These are phyloP conservation scores for Mythimna albipuncta DNA, from an alignment of 2,888 invertebrate genomes.

Conservation along the genomic window DNA sequence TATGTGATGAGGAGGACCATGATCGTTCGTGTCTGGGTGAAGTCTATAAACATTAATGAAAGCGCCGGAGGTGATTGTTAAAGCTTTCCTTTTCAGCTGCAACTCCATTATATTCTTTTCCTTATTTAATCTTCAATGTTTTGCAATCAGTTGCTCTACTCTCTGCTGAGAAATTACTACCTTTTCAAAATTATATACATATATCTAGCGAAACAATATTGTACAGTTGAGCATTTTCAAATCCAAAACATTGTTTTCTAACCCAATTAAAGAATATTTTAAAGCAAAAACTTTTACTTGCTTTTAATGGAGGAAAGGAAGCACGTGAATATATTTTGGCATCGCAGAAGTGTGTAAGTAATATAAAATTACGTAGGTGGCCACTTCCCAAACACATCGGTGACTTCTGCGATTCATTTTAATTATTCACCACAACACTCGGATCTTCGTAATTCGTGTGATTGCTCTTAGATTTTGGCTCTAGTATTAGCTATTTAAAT, in stretches of 20 bases:
- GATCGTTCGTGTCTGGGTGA: background rate
- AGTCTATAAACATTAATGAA: background rate
- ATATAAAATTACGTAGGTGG: slow-evolving; percentile 37
- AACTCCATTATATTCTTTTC: background rate
- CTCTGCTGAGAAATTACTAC: background rate
- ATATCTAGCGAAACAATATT: background rate
- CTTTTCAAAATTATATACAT: background rate
- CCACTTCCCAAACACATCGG: slow-evolving; percentile 34
- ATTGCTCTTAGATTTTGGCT: slow-evolving; percentile 36
- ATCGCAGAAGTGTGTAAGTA: slow-evolving; percentile 24
- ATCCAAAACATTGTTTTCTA: background rate
- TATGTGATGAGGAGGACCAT: too few relatives aligned
- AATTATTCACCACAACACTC: slow-evolving; percentile 34
- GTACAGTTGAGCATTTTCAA: background rate
- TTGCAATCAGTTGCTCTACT: background rate
- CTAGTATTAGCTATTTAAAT: slow-evolving; percentile 26
- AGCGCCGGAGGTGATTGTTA: background rate
- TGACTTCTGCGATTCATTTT: slow-evolving; percentile 39
- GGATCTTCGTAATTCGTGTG: slow-evolving; percentile 30
- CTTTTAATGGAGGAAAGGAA: slow-evolving; percentile 26
- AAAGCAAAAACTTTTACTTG: slow-evolving; percentile 15
- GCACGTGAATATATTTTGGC: slow-evolving; percentile 49
- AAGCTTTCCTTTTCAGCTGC: background rate
- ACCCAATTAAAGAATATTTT: background rate
- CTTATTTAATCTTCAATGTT: background rate